Conservation (phyloP, 2,888 invertebrate genomes). For the Diloba caeruleocephala region DNA sequence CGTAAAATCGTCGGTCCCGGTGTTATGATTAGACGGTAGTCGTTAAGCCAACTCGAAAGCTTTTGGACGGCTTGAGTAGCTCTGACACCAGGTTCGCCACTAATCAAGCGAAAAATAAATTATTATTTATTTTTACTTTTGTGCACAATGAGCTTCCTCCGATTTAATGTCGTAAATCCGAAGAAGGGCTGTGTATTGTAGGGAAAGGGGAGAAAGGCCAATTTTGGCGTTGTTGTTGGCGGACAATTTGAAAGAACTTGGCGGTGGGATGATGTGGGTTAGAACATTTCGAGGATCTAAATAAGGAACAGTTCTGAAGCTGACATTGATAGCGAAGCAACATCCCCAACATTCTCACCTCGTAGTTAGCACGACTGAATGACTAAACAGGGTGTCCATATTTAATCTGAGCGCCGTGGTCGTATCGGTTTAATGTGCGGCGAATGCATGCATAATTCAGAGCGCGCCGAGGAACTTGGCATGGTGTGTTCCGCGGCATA, state of each 20-base stretch:
- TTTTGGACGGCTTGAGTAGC: no score
- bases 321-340: conserved; percentile 16
- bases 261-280: no score
- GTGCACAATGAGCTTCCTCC: no score
- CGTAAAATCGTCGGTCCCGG: no score
- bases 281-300: conserved; percentile 30
- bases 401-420: conserved; percentile 72
- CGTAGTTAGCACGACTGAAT: conserved; percentile 71
- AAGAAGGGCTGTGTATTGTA: not conserved
- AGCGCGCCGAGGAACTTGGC: conserved; percentile 58
- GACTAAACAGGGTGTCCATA: conserved; percentile 78
- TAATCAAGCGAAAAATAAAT: no score
- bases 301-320: conserved; percentile 22
- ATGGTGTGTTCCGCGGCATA: conserved; percentile 62
- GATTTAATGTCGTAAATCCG: no score
- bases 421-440: conserved; percentile 75
- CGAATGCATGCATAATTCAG: conserved; percentile 76
- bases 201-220: conserved; percentile 4
- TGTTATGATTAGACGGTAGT: no score
- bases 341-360: conserved; percentile 62
- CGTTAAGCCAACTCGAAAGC: no score
- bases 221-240: conserved; percentile 12
- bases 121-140: no score
- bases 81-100: no score
- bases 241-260: no score